Evolutionary conservation across 1,140 invertebrate species (phyloP).

Genomic region (Sarcophaga bullata): DNA sequence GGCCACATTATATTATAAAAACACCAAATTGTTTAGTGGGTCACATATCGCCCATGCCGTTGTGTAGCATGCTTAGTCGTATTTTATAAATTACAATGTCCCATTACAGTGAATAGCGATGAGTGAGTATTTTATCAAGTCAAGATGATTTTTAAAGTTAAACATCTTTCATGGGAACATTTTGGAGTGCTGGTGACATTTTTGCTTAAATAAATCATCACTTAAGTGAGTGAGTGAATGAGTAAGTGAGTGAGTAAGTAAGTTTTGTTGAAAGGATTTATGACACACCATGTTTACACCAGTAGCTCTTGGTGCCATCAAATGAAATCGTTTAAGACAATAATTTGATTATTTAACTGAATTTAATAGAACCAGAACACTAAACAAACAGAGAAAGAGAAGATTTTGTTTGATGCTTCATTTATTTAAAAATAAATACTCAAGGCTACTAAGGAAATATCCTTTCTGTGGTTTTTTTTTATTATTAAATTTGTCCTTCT

Average conservation of each 20-base stretch:
- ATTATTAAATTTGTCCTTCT: too few relatives aligned
- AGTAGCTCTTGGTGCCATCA: neutral
- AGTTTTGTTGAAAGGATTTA: neutral
- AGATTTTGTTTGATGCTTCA: too few relatives aligned
- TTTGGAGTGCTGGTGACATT: neutral
- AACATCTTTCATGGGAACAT: neutral
- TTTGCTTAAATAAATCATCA: constrained; percentile 21
- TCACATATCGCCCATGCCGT: neutral
- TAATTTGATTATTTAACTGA: too few relatives aligned
- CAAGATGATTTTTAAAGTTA: constrained; percentile 18
- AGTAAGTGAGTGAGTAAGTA: too few relatives aligned
- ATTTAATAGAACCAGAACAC: too few relatives aligned
- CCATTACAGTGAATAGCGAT: neutral
- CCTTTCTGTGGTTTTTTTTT: too few relatives aligned
- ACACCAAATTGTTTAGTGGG: too few relatives aligned
- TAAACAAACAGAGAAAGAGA: too few relatives aligned
- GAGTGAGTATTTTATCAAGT: constrained; percentile 5
- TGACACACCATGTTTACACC: neutral
- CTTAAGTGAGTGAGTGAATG: neutral
- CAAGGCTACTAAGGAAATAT: too few relatives aligned
- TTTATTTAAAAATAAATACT: too few relatives aligned
- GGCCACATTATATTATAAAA: too few relatives aligned
- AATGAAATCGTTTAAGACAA: neutral
- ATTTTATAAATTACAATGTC: neutral
- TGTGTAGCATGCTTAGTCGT: neutral